Percentiles rank a stretch among this genome's conserved stretches.
These are phyloP conservation scores for Marmota flaviventris DNA, from an alignment of 2,113 vertebrate genomes.

Conservation along the genomic window DNA sequence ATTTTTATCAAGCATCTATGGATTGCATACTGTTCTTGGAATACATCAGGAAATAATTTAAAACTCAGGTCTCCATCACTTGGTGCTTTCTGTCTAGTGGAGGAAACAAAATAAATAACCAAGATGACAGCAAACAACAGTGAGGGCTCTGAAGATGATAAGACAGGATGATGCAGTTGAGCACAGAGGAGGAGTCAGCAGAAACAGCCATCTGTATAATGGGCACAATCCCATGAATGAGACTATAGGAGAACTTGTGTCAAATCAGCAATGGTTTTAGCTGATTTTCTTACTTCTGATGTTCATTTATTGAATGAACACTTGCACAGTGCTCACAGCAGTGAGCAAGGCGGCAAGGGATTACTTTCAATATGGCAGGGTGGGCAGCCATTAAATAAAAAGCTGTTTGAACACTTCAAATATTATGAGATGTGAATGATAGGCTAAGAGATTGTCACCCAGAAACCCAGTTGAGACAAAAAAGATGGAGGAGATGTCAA, in stretches of 20 bases:
- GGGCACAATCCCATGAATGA: neutral
- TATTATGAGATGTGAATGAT: neutral
- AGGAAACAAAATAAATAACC: neutral
- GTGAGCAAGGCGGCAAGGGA: neutral
- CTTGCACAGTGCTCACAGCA: neutral
- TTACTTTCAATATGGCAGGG: neutral
- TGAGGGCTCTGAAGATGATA: neutral
- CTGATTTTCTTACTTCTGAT: neutral
- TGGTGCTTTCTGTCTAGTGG: neutral
- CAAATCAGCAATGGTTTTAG: neutral
- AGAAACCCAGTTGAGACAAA: neutral
- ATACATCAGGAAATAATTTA: neutral
- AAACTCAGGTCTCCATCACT: neutral
- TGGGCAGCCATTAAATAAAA: neutral
- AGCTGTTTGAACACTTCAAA: neutral
- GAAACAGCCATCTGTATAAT: too few relatives aligned
- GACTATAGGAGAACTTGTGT: neutral
- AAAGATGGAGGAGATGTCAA: neutral
- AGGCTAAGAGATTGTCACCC: neutral
- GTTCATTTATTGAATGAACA: neutral
- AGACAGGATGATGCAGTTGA: neutral
- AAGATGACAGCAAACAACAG: neutral
- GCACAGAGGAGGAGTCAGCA: neutral
- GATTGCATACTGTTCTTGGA: neutral
- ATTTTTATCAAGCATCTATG: neutral